These are phyloP conservation scores for Diphyllodes magnificus DNA, from an alignment of 2,113 vertebrate genomes.

Conservation along the genomic window DNA sequence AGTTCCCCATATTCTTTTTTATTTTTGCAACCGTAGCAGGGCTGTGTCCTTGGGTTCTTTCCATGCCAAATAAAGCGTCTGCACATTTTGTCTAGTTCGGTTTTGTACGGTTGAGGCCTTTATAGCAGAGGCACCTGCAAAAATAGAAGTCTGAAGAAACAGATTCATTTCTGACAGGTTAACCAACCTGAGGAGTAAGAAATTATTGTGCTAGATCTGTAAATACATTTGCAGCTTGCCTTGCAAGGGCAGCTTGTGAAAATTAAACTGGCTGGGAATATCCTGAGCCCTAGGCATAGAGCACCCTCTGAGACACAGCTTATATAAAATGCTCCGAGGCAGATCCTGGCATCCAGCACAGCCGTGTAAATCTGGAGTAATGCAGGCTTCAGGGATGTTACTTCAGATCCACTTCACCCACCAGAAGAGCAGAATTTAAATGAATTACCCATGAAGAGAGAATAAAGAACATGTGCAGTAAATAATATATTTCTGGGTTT, in stretches of 20 bases:
- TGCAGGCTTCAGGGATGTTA: not conserved
- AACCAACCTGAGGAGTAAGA: not conserved
- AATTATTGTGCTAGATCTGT: not conserved
- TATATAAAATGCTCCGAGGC: not conserved
- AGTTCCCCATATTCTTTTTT: slow-evolving; percentile 9
- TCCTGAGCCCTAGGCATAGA: not conserved
- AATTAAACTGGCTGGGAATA: not conserved
- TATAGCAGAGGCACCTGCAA: slow-evolving; percentile 26
- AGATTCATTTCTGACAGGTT: not conserved
- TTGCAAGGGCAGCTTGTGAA: not conserved
- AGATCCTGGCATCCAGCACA: not conserved
- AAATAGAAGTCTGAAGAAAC: slow-evolving; percentile 12
- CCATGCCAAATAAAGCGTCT: slow-evolving; percentile 53
- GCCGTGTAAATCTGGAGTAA: not conserved
- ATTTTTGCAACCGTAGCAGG: not conserved
- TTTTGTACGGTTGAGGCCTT: not conserved
- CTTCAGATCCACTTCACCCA: not conserved
- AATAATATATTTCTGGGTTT: slow-evolving; percentile 11
- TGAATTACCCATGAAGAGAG: not conserved
- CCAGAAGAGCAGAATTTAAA: not conserved
- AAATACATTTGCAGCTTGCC: not conserved
- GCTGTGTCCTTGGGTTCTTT: slow-evolving; percentile 50
- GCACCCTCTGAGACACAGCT: not conserved
- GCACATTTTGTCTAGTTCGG: slow-evolving; percentile 36
- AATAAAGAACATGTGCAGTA: not conserved